Base-by-base conservation (phyloP, 1,140 invertebrate genomes). In the Megathymus violae region DNA sequence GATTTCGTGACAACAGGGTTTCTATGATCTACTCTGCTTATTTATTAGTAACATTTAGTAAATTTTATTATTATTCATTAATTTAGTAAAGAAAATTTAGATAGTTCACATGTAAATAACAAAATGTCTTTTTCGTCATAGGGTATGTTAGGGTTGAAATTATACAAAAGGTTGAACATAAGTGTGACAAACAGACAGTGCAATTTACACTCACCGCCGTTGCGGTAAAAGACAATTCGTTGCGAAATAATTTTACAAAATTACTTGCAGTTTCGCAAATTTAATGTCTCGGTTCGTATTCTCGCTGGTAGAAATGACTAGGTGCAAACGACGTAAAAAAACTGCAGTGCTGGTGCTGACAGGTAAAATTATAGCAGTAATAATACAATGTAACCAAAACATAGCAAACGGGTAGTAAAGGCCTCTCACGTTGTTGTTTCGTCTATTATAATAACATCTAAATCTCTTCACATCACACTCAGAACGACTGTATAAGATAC, bases 211-310 rank as follows among this genome's bases (percentile, higher is more conserved):
- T 41, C 54, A 62, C 60, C 36, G 76, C 65, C 64, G 65, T 74
- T 80, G 75, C 66, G 70, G 71, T 75, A 47, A 62, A 71, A 74
- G 68, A 70, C 70, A 70, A 79, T 76, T 79, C 69, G 56, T 54
- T 63, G 64, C 52, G 66, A 78, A 79, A 78, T 69, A 66, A 67
- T 72, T 81, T 76, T 66, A 72, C 67, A 73, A 74, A 80, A 69
- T 78, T 74, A 63, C 64, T 40, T 71, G 67, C 50, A 15, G 58
- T 78, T 76, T 67, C 64, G 62, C 71, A 78, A 81, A 76, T 75
- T 76, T 80, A 78, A 76, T 75, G 64, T 71, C 67, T 75, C 62
- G 67, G 58, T n/a, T n/a, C 51, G 56, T 67, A 34, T 38, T 41
- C 16, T 60, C 15, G 67, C 52, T 67, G 66, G 69, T 68, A 63